A percentile compares a stretch with the other conserved stretches of the same genome.
These are phyloP conservation scores for Proterorhinus semilunaris DNA, from an alignment of 2,113 vertebrate genomes.

Conservation along the genomic window DNA sequence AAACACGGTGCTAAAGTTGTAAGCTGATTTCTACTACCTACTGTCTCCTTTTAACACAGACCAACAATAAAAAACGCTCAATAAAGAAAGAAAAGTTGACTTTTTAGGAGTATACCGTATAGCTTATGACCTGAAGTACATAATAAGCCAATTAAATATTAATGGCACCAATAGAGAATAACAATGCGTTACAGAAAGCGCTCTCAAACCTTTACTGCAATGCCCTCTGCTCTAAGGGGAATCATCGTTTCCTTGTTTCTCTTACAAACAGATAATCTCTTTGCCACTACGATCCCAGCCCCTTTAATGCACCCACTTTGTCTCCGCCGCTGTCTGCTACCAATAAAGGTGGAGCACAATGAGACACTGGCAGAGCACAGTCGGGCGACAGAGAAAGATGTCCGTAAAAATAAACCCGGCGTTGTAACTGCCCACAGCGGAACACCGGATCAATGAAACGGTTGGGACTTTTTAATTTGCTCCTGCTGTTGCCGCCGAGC, in stretches of 20 bases:
- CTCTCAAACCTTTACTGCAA: slow-evolving; percentile 48
- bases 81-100: neutral
- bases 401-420: slow-evolving; percentile 32
- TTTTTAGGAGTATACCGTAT: slow-evolving; percentile 14
- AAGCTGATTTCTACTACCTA: too few species aligned
- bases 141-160: slow-evolving; percentile 46
- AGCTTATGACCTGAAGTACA: slow-evolving; percentile 25
- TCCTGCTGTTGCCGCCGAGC: slow-evolving; percentile 46
- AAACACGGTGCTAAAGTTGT: too few species aligned
- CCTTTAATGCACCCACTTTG: slow-evolving; percentile 46
- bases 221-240: slow-evolving; percentile 52
- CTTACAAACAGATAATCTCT: slow-evolving; percentile 28
- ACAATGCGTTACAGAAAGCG: slow-evolving; percentile 42
- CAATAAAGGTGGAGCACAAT: slow-evolving; percentile 10
- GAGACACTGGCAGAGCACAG: slow-evolving; percentile 19
- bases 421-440: slow-evolving; percentile 51
- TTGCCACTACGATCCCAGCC: slow-evolving; percentile 30
- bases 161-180: slow-evolving; percentile 5
- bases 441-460: slow-evolving; percentile 58
- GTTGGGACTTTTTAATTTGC: slow-evolving; percentile 57
- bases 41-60: neutral
- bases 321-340: slow-evolving; percentile 29
- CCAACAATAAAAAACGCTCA: neutral
- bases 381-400: slow-evolving; percentile 49
- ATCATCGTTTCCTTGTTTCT: slow-evolving; percentile 38